These are phyloP conservation scores for Gambusia affinis DNA, from an alignment of 2,113 vertebrate species.

Conservation along the genomic window DNA sequence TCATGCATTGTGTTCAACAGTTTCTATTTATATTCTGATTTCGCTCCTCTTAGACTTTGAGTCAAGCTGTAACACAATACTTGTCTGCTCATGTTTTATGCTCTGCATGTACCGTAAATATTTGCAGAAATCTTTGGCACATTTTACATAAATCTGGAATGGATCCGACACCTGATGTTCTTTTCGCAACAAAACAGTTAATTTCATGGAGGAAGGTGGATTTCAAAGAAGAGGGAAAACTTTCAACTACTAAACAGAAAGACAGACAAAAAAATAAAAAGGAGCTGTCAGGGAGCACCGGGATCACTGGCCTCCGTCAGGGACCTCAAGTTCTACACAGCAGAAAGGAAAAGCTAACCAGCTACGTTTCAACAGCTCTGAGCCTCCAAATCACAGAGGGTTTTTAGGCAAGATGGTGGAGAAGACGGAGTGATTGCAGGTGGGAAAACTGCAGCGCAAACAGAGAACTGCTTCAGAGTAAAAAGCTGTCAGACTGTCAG, in stretches of 20 bases:
- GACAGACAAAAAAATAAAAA: constrained; percentile 1
- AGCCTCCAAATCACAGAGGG: constrained; percentile 17
- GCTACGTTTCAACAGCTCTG: constrained; percentile 28
- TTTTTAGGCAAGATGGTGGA: constrained; percentile 4
- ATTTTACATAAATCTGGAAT: neutral
- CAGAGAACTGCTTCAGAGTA: constrained; percentile 10
- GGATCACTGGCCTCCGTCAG: constrained; percentile 48
- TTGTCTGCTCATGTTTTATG: too few species aligned
- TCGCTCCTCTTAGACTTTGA: neutral
- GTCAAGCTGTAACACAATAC: too few species aligned
- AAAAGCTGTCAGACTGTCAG: constrained; percentile 20
- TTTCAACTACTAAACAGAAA: neutral
- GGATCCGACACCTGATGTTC: neutral
- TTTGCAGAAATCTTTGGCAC: too few species aligned
- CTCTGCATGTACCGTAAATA: too few species aligned
- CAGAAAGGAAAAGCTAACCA: constrained; percentile 29
- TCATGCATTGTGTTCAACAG: neutral
- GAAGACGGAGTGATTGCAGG: constrained; percentile 25
- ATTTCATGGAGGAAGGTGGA: neutral
- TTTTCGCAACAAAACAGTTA: neutral
- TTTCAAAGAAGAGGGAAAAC: neutral
- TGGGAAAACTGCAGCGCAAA: constrained; percentile 27
- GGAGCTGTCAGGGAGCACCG: constrained; percentile 33
- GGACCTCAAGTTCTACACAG: constrained; percentile 30
- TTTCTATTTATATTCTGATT: neutral